phyloP scores from a whole-genome alignment of 2,797 vertebrate genomes.

The Acrossocheilus fasciatus region DNA sequence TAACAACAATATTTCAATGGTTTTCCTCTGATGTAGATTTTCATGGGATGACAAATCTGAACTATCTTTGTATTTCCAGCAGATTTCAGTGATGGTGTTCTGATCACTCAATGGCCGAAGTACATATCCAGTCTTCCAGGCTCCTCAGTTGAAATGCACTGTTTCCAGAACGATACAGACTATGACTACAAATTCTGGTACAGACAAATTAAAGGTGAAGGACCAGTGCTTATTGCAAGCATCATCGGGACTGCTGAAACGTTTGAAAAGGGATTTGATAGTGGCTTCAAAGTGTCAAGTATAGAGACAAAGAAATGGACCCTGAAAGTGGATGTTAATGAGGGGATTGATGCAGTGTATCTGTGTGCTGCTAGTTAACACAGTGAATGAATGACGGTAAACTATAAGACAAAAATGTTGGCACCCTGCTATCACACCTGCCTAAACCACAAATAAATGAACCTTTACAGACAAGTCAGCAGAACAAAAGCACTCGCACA shows the following conservation, averaged over 20 bases:
- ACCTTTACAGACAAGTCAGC: not conserved
- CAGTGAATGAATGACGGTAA: not conserved
- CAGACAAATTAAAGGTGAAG: constrained; percentile 50
- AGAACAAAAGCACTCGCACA: no score
- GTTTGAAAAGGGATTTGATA: constrained; percentile 51
- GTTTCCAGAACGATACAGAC: constrained; percentile 62
- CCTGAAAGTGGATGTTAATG: constrained; percentile 47
- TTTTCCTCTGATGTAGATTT: not conserved
- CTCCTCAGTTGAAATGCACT: constrained; percentile 57
- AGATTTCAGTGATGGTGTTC: constrained; percentile 45
- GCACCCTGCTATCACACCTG: not conserved
- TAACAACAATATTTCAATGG: not conserved
- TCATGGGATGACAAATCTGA: not conserved
- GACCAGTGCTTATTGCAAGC: constrained; percentile 40
- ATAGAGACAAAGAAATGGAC: constrained; percentile 55
- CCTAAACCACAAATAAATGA: constrained; percentile 4
- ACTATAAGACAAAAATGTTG: not conserved
- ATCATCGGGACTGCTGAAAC: not conserved
- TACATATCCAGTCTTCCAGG: constrained; percentile 25
- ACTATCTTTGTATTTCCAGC: constrained; percentile 2
- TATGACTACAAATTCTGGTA: constrained; percentile 64
- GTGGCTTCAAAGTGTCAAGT: constrained; percentile 44
- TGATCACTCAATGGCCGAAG: constrained; percentile 60
- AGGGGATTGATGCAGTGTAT: constrained; percentile 53
- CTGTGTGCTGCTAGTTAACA: constrained; percentile 55